Evolutionary conservation across 2,797 vertebrate genomes (phyloP).

Genomic region (Coccyzus lansbergi): DNA sequence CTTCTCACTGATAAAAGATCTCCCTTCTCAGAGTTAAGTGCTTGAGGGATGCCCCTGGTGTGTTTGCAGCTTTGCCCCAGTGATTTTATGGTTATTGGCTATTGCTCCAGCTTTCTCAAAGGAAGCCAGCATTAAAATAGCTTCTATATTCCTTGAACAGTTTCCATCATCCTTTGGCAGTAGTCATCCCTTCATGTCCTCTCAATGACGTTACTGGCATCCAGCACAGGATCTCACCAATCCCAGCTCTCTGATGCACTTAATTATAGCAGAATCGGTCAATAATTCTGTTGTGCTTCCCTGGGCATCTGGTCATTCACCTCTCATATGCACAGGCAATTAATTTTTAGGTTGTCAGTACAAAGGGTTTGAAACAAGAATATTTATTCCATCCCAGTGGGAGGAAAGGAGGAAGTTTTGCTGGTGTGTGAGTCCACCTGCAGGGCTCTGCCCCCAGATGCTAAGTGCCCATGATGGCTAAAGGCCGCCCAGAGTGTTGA

Average conservation of each 20-base stretch:
- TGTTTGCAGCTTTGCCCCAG: background rate
- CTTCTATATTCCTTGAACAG: conserved; percentile 41
- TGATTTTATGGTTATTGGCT: conserved; percentile 36
- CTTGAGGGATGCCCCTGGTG: conserved; percentile 11
- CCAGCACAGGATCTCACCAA: background rate
- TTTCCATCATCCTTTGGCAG: conserved; percentile 59
- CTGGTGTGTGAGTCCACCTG: background rate
- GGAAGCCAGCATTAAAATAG: conserved; percentile 39
- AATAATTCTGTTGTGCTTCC: conserved; percentile 55
- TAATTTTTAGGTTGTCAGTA: conserved; percentile 48
- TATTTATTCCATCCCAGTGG: conserved; percentile 28
- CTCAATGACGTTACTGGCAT: conserved; percentile 2
- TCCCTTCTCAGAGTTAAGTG: background rate
- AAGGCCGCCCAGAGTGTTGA: background rate
- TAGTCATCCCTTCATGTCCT: background rate
- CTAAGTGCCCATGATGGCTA: background rate
- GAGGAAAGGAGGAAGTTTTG: background rate
- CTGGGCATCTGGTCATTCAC: conserved; percentile 44
- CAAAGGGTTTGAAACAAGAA: conserved; percentile 12
- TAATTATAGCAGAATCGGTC: conserved; percentile 65
- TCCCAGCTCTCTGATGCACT: conserved; percentile 39
- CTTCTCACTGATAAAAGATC: background rate
- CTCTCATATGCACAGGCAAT: conserved; percentile 50
- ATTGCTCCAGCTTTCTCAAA: conserved; percentile 34
- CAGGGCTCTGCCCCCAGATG: background rate